phyloP scores from a whole-genome alignment of 2,888 invertebrate genomes.

The Perizoma flavofasciatum region DNA sequence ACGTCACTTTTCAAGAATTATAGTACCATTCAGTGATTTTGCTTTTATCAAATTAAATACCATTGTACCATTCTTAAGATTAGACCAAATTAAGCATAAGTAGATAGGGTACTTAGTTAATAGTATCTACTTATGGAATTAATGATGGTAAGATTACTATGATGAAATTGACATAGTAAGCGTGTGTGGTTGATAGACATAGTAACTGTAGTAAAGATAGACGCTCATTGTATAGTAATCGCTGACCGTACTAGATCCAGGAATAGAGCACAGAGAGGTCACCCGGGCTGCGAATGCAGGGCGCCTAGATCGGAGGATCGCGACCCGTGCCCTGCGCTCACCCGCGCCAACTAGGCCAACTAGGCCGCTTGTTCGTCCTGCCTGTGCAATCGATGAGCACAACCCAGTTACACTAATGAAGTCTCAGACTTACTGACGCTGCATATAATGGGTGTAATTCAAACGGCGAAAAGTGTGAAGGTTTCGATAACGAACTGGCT shows the following conservation, averaged over 20 bases:
- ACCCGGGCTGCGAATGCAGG: constrained; percentile 60
- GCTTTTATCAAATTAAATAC: constrained; percentile 43
- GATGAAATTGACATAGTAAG: too few species aligned
- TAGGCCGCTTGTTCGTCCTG: constrained; percentile 62
- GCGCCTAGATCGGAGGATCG: constrained; percentile 60
- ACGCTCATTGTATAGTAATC: constrained; percentile 27
- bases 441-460: constrained; percentile 7
- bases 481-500: constrained; percentile 24
- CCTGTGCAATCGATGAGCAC: constrained; percentile 67
- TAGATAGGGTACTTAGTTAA: too few species aligned
- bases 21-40: constrained; percentile 58
- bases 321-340: constrained; percentile 58
- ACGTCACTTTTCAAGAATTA: constrained; percentile 62
- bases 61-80: not conserved
- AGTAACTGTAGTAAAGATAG: constrained; percentile 7
- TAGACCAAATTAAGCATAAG: too few species aligned
- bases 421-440: constrained; percentile 13
- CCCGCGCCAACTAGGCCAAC: constrained; percentile 72
- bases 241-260: constrained; percentile 52
- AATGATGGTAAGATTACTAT: too few species aligned
- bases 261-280: constrained; percentile 64
- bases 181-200: too few species aligned
- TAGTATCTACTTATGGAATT: too few species aligned
- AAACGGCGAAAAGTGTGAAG: constrained; percentile 10
- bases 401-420: constrained; percentile 46